Base-by-base conservation (phyloP, 2,113 vertebrate species). In the Oreochromis tanganicae region DNA sequence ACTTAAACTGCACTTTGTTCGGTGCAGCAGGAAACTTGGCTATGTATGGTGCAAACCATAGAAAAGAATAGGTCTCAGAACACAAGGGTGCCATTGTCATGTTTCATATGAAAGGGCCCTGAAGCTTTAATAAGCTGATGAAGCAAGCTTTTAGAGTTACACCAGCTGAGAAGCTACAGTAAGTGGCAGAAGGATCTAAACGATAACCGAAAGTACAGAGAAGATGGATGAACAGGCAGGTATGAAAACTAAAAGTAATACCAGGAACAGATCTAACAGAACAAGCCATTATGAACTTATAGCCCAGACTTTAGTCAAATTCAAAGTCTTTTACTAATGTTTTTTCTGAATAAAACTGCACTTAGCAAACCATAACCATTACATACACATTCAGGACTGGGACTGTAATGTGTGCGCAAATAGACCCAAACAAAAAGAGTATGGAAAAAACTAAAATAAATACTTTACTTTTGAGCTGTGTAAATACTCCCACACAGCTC, bases 111-210 rank as follows among this genome's bases (percentile, higher is more conserved):
- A 75, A 75, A 48, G 41, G 21, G 24, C 38, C 68, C 27, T 81
- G 57, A 89, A 85, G 83, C 55, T 84, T 41, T 83, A 66, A 89
- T 82, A 80, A 87, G 48, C 78, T 83, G 19, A 81, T 83, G 81
- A 75, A 87, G 56, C 43, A 59, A 54, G 29, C 32, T 38, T 88
- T 88, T 43, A 82, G 80, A 63, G 43, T 54, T 34, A 61, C 21
- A 71, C 13, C 46, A 63, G 79, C 79, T 71, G 63, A 82, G 89
- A 80, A 87, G 29, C 38, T 82, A 52, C 11, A 75, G 52, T 56
- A 85, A 68, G 86, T 46, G 55, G 75, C 34, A 52, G 48, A 17
- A 61, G n/a, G 80, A 91, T 86, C 27, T 54, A 88, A 79, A 86
- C 17, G 43, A 78, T 66, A 43, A 89, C 38, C 41, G 21, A 83